These are phyloP conservation scores for Pseudomyrmex concolor DNA, from an alignment of 1,140 invertebrate genomes.

Conservation along the genomic window DNA sequence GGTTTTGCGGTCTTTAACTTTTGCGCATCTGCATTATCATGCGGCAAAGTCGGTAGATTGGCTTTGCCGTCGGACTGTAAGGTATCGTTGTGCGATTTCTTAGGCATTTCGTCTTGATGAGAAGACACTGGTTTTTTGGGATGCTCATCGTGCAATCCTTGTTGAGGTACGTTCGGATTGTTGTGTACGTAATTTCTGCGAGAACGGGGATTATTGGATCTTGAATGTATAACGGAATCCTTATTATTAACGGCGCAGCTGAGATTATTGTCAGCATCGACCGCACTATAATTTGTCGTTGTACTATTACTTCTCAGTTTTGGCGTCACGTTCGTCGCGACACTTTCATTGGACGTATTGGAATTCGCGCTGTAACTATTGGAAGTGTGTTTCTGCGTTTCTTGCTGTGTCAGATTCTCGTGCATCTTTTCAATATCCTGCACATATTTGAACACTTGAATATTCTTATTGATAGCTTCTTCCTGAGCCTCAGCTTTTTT, in stretches of 20 bases:
- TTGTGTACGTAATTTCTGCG: constrained; percentile 72
- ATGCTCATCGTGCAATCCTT: constrained; percentile 56
- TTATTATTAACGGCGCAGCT: constrained; percentile 64
- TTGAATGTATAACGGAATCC: constrained; percentile 64
- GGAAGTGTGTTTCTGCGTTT: constrained; percentile 55
- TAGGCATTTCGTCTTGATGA: constrained; percentile 60
- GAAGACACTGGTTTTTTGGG: constrained; percentile 50
- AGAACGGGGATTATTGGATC: constrained; percentile 69
- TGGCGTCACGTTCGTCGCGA: constrained; percentile 59
- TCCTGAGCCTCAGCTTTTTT: constrained; percentile 80
- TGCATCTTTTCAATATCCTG: constrained; percentile 82
- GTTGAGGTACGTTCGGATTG: constrained; percentile 61
- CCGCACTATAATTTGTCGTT: constrained; percentile 58
- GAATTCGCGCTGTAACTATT: constrained; percentile 62
- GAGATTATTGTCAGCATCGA: constrained; percentile 62
- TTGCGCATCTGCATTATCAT: constrained; percentile 38
- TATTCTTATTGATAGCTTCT: constrained; percentile 81
- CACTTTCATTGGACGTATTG: constrained; percentile 72
- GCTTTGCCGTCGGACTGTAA: constrained; percentile 52
- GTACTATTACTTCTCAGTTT: constrained; percentile 67
- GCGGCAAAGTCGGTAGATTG: neutral
- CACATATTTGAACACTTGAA: constrained; percentile 81
- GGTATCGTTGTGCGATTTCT: constrained; percentile 63
- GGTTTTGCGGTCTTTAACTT: constrained; percentile 53
- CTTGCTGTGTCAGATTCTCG: constrained; percentile 67